Conservation (phyloP, 1,140 invertebrate species). For the Drosophila grimshawi region DNA sequence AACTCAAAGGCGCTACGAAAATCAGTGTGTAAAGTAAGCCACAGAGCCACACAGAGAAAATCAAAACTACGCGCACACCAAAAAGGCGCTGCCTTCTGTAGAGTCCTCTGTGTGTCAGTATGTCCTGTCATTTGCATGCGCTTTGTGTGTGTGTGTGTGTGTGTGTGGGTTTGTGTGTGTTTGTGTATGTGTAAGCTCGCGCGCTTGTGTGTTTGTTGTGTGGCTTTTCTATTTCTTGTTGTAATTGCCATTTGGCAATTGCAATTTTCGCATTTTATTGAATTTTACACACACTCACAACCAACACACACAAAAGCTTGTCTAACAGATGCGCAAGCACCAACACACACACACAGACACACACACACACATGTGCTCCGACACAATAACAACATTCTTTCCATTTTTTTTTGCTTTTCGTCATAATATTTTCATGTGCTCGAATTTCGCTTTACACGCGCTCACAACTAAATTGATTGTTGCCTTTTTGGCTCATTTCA, state of each 20-base stretch:
- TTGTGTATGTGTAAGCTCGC: not conserved
- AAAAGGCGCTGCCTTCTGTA: conserved; percentile 66
- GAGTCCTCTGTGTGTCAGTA: conserved; percentile 15
- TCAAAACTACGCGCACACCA: conserved; percentile 77
- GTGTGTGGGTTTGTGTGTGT: conserved; percentile 29
- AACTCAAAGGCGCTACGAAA: conserved; percentile 53
- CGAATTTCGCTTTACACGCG: conserved; percentile 40
- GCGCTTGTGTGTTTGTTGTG: conserved; percentile 19
- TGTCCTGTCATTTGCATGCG: conserved; percentile 47
- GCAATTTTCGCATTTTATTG: conserved; percentile 78
- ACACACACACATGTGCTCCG: conserved; percentile 33
- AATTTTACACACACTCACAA: conserved; percentile 65
- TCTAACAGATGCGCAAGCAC: conserved; percentile 44
- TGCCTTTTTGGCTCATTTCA: conserved; percentile 31
- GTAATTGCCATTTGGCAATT: conserved; percentile 73
- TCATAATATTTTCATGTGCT: conserved; percentile 75
- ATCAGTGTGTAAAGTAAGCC: conserved; percentile 67
- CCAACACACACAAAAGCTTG: conserved; percentile 25
- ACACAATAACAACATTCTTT: conserved; percentile 70
- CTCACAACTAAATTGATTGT: conserved; percentile 32
- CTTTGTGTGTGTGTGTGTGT: conserved; percentile 28
- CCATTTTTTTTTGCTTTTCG: conserved; percentile 46
- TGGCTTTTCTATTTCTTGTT: conserved; percentile 50
- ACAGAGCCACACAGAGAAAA: conserved; percentile 73
- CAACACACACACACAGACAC: conserved; percentile 25